Evolutionary conservation across 2,113 vertebrate species (phyloP).

Genomic region (Archilochus colubris): DNA sequence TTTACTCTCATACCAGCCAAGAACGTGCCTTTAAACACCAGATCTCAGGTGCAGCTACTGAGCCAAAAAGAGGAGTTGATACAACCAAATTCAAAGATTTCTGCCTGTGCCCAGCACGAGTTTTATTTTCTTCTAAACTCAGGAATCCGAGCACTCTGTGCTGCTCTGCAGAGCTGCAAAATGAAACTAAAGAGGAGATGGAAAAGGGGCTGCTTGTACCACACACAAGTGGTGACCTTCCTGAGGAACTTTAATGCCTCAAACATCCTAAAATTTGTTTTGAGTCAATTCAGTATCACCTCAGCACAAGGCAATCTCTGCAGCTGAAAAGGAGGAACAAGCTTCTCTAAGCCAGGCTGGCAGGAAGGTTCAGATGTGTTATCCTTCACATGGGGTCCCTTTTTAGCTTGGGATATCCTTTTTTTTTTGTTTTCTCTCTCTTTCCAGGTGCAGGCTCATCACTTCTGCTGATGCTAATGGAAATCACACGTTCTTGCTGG

Average conservation of each 20-base stretch:
- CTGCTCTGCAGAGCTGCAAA: conserved; percentile 11
- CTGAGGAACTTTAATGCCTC: background rate
- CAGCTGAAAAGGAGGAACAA: background rate
- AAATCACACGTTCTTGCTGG: background rate
- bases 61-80: background rate
- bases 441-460: background rate
- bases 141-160: background rate
- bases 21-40: background rate
- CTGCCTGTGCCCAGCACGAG: background rate
- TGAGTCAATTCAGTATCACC: conserved; percentile 36
- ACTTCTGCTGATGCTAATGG: background rate
- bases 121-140: background rate
- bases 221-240: background rate
- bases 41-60: background rate
- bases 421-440: background rate
- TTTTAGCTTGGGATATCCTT: background rate
- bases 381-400: background rate
- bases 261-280: conserved; percentile 19
- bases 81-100: background rate
- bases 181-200: conserved; percentile 28
- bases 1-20: background rate
- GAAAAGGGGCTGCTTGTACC: background rate
- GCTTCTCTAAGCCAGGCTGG: background rate
- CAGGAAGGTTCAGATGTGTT: background rate
- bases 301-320: background rate